Conservation (phyloP, 2,888 invertebrate genomes). For the Parthenolecanium corni region DNA sequence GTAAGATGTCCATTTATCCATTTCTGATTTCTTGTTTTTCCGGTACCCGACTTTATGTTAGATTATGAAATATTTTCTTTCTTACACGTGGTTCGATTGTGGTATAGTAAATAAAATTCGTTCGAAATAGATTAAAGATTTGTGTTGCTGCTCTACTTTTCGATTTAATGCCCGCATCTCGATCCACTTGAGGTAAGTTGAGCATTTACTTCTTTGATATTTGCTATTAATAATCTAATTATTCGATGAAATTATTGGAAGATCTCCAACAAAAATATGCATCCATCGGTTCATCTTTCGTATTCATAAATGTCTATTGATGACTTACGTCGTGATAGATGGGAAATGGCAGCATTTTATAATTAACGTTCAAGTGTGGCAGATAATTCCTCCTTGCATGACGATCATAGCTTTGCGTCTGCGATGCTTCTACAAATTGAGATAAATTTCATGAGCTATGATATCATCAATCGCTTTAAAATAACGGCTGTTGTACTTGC, state of each 20-base stretch:
- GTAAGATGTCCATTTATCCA: no score
- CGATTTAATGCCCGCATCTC: no score
- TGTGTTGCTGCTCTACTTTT: no score
- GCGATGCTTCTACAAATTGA: conserved; percentile 2
- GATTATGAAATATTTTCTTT: no score
- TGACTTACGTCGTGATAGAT: conserved; percentile 17
- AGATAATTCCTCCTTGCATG: not conserved
- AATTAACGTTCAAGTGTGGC: conserved; percentile 23
- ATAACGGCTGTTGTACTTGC: not conserved
- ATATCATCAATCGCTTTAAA: not conserved
- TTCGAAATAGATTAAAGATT: no score
- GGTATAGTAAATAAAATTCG: no score
- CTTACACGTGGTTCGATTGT: no score
- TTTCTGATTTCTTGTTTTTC: no score
- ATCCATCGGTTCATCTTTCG: not conserved
- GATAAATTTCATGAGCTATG: not conserved
- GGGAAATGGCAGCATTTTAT: conserved; percentile 17
- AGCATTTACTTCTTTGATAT: no score
- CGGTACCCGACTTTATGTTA: no score
- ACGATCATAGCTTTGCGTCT: not conserved
- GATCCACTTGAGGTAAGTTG: no score
- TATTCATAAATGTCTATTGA: not conserved
- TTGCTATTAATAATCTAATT: not conserved
- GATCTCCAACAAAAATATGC: conserved; percentile 3
- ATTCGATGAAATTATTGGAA: not conserved